Evolutionary conservation across 1,140 invertebrate genomes (phyloP).

Genomic region (Hyles vespertilio): DNA sequence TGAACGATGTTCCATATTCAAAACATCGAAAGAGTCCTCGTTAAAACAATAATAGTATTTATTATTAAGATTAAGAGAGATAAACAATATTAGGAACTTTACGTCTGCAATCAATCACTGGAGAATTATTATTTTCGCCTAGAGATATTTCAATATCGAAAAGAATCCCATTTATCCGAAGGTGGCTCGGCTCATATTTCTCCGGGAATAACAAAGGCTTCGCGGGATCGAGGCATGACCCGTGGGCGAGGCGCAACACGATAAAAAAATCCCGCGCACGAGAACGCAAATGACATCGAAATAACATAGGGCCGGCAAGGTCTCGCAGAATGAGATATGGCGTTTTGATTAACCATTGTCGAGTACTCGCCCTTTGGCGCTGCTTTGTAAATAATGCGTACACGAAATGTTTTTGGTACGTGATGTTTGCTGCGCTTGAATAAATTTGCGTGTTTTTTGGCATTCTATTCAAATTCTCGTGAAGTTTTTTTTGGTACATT

Average conservation of each 20-base stretch:
- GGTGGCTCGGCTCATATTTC: constrained; percentile 62
- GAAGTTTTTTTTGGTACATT: too few relatives aligned
- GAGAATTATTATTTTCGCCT: constrained; percentile 59
- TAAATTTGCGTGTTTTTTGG: too few relatives aligned
- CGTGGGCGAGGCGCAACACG: constrained; percentile 44
- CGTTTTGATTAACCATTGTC: constrained; percentile 70
- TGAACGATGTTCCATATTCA: constrained; percentile 45
- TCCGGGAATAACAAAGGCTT: constrained; percentile 61
- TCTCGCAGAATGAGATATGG: constrained; percentile 62
- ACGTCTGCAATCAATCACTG: constrained; percentile 53
- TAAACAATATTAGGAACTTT: constrained; percentile 55
- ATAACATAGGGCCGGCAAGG: constrained; percentile 54
- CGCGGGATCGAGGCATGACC: constrained; percentile 59
- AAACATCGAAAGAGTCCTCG: constrained; percentile 23
- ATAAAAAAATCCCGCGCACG: constrained; percentile 55
- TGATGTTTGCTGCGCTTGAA: too few relatives aligned
- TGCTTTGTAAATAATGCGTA: too few relatives aligned
- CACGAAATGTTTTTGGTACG: too few relatives aligned
- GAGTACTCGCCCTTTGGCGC: constrained; percentile 31
- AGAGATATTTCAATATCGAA: constrained; percentile 65
- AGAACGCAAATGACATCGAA: constrained; percentile 73
- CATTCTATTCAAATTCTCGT: too few relatives aligned
- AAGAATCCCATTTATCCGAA: constrained; percentile 60
- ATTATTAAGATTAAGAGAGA: constrained; percentile 32
- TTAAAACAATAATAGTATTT: neutral